Percentiles rank a stretch among this genome's conserved stretches.
phyloP scores from a whole-genome alignment of 2,888 invertebrate genomes.

The Lithophane semibrunnea region DNA sequence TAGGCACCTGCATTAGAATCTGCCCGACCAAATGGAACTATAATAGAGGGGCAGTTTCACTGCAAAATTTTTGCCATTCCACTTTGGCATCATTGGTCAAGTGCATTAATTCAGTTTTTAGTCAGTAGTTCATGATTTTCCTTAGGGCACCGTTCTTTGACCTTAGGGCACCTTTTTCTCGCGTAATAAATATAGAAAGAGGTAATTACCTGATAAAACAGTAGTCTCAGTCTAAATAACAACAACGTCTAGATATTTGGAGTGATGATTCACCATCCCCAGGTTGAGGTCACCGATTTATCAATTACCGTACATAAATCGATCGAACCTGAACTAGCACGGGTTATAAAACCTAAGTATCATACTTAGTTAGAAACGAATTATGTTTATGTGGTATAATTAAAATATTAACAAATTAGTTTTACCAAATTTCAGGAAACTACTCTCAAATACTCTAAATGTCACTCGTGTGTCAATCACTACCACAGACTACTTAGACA shows the following conservation, averaged over 20 bases:
- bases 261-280: slow-evolving; percentile 75
- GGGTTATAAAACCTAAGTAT: neutral
- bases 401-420: neutral
- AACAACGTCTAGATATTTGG: slow-evolving; percentile 59
- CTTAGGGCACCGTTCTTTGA: neutral
- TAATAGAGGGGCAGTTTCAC: no score
- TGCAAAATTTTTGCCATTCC: no score
- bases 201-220: slow-evolving; percentile 30
- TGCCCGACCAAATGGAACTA: no score
- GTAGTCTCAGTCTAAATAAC: slow-evolving; percentile 22
- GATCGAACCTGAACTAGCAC: neutral
- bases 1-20: no score
- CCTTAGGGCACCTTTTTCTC: neutral
- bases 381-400: neutral
- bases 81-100: no score
- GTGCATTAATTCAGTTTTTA: no score
- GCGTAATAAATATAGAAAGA: neutral
- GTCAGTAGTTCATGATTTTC: neutral
- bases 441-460: neutral
- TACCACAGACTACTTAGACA: no score
- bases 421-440: neutral
- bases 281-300: slow-evolving; percentile 47
- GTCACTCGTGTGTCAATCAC: neutral
- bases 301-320: neutral
- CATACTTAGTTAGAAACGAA: neutral